Base-by-base conservation (phyloP, 2,797 vertebrate genomes). In the Trematomus bernacchii region DNA sequence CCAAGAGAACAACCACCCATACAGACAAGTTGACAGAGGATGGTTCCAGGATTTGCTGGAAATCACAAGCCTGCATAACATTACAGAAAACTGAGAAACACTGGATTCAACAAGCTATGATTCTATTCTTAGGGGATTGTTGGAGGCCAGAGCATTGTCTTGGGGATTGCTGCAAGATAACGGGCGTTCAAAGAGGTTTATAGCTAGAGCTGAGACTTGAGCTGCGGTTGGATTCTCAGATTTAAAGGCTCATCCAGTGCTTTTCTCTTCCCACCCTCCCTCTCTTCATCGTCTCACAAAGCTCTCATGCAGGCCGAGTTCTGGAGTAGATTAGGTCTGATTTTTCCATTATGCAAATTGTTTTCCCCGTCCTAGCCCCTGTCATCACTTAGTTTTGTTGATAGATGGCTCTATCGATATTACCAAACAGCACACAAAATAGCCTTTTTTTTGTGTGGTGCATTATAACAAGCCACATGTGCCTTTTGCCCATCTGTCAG, bases 271-370 rank as follows among this genome's bases (percentile, higher is more conserved):
- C 58, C 40, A 16, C 18, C 23, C 23, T 66, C 60, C 65, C 52
- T 60, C 16, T 15, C 19, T 44, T 21, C 58, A 74, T 60, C 68
- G 80, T 73, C 48, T 58, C 55, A 61, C 57, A n/a, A 68, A 71
- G 81, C 80, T 85, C 58, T 66, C 69, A 46, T 55, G 52, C 65
- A 15, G 18, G 44, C 53, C 47, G 73, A 81, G 70, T 71, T 62
- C 79, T 85, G 85, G 68, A 77, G 48, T 79, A 89, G 90, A 93
- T 94, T 88, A 91, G 75, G 63, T 71, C 75, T 60, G 83, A 89
- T 85, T 87, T 89, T 90, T 81, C 87, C 91, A 94, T 94, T 91
- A 93, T 85, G 79, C 75, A 91, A 92, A 94, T 93, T 91, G 88
- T 87, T 94, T 89, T 88, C 71, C 77, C 69, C 60, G 66, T 59